Evolutionary conservation across 2,113 vertebrate genomes (phyloP).

Genomic region (Chloropsis hardwickii): DNA sequence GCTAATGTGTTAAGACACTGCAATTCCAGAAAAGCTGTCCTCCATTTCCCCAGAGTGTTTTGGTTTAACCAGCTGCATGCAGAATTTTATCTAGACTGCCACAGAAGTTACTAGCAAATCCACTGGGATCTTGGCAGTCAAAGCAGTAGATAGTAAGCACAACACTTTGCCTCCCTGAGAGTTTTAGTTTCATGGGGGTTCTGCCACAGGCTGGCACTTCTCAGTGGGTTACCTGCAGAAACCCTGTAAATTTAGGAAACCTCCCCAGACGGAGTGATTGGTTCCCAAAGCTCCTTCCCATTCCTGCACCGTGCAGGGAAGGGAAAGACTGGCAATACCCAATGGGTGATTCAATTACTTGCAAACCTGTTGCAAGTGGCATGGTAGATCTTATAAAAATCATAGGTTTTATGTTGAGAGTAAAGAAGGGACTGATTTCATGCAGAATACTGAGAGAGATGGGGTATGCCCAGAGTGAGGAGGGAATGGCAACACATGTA

Average conservation of each 20-base stretch:
- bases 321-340: neutral
- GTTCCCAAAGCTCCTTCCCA: neutral
- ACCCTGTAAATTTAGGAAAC: neutral
- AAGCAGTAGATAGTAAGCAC: neutral
- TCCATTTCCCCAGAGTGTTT: neutral
- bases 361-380: neutral
- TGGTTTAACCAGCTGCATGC: neutral
- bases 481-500: neutral
- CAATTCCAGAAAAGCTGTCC: neutral
- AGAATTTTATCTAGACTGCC: neutral
- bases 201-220: neutral
- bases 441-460: neutral
- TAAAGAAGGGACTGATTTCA: neutral
- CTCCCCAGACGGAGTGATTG: neutral
- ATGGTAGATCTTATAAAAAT: neutral
- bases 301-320: neutral
- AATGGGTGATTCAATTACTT: neutral
- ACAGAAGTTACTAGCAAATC: neutral
- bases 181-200: neutral
- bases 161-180: neutral
- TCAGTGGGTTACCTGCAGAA: neutral
- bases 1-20: constrained; percentile 4
- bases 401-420: neutral
- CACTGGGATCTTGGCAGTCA: neutral
- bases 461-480: neutral